Conservation (phyloP, 2,888 invertebrate genomes). For the Cordilura impudica region DNA sequence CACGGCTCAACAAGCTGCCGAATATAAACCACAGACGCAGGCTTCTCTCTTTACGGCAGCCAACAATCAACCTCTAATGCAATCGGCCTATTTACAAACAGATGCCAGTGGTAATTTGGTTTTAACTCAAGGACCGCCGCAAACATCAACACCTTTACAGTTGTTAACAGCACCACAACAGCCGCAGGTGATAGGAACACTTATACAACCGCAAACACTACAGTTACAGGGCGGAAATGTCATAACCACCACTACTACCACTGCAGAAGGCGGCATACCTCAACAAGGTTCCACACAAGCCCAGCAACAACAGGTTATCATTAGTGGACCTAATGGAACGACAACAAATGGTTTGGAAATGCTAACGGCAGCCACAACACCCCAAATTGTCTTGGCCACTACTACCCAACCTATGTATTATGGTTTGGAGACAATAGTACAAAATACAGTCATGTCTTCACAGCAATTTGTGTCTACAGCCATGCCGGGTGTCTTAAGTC, state of each 20-base stretch:
- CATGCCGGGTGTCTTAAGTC: slow-evolving; percentile 88
- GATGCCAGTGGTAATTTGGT: slow-evolving; percentile 82
- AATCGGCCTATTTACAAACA: slow-evolving; percentile 81
- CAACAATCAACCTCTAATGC: slow-evolving; percentile 80
- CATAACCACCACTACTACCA: slow-evolving; percentile 78
- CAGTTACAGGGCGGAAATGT: slow-evolving; percentile 79
- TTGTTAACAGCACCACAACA: slow-evolving; percentile 79
- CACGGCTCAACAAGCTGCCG: slow-evolving; percentile 78
- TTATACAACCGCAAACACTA: slow-evolving; percentile 82
- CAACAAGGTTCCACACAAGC: slow-evolving; percentile 41
- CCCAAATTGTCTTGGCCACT: slow-evolving; percentile 80
- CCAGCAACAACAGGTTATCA: slow-evolving; percentile 71
- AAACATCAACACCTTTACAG: slow-evolving; percentile 79
- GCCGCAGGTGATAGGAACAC: slow-evolving; percentile 81
- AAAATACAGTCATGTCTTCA: slow-evolving; percentile 93
- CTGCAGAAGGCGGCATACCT: slow-evolving; percentile 76
- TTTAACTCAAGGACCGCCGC: slow-evolving; percentile 79
- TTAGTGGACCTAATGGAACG: slow-evolving; percentile 64
- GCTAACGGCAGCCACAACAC: slow-evolving; percentile 69
- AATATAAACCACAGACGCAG: slow-evolving; percentile 78
- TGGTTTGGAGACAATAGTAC: slow-evolving; percentile 90
- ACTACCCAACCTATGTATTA: slow-evolving; percentile 87
- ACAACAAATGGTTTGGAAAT: slow-evolving; percentile 69
- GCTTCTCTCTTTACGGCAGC: slow-evolving; percentile 79
- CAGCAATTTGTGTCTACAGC: slow-evolving; percentile 90